Percentiles rank a stretch among this genome's conserved stretches.
These are phyloP conservation scores for Lycophotia porphyrea DNA, from an alignment of 2,888 invertebrate species.

Conservation along the genomic window DNA sequence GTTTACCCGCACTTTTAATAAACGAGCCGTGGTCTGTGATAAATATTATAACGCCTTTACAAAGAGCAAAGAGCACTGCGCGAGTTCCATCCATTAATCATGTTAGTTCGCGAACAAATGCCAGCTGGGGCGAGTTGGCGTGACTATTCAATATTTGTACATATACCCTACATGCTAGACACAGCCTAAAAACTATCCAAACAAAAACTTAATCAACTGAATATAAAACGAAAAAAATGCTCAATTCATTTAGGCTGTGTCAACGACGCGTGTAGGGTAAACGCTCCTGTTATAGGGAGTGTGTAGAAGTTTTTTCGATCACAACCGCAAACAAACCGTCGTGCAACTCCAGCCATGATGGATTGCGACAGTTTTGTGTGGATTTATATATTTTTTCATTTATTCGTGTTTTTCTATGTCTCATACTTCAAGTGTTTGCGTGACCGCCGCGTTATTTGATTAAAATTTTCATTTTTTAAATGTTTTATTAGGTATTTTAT, in stretches of 20 bases:
- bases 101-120: conserved; percentile 80
- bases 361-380: conserved; percentile 72
- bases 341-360: conserved; percentile 70
- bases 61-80: conserved; percentile 78
- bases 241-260: conserved; percentile 41
- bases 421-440: conserved; percentile 47
- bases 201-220: conserved; percentile 24
- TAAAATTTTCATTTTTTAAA: conserved; percentile 34
- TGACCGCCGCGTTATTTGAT: conserved; percentile 53
- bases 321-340: conserved; percentile 67
- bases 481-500: conserved; percentile 10
- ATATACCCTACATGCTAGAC: conserved; percentile 59
- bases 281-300: conserved; percentile 47
- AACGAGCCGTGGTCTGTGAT: conserved; percentile 66
- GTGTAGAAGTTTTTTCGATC: conserved; percentile 69
- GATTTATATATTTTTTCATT: conserved; percentile 72
- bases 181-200: conserved; percentile 60
- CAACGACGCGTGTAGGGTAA: conserved; percentile 48
- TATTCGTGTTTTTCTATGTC: conserved; percentile 51
- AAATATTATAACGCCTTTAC: conserved; percentile 72
- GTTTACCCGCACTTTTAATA: conserved; percentile 67
- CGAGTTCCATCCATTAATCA: conserved; percentile 82
- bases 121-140: conserved; percentile 77
- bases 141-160: conserved; percentile 73
- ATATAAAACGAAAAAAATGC: background rate